Conservation (phyloP, 2,113 vertebrate species). For the Arizona elegans region DNA sequence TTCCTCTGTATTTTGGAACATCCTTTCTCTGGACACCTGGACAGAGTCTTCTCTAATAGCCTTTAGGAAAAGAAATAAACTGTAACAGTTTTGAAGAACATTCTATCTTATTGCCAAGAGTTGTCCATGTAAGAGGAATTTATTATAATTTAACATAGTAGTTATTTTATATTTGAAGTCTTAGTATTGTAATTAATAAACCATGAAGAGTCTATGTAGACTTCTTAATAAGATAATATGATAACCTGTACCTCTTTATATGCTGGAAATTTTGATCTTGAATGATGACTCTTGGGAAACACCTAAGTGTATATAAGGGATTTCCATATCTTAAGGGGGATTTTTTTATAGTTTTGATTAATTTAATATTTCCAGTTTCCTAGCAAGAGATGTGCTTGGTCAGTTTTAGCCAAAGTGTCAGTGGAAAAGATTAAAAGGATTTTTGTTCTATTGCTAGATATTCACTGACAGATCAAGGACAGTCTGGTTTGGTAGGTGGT, state of each 20-base stretch:
- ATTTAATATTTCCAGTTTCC: neutral
- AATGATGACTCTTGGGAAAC: neutral
- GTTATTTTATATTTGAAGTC: neutral
- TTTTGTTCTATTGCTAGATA: neutral
- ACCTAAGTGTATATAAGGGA: neutral
- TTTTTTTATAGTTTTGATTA: neutral
- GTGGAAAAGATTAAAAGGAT: neutral
- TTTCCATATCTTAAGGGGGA: neutral
- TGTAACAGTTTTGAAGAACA: neutral
- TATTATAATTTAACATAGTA: neutral
- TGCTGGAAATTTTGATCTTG: neutral
- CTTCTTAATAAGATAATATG: neutral
- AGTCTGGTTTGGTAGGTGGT: neutral
- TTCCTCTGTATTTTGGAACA: neutral
- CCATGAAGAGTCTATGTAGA: neutral
- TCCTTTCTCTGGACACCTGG: neutral
- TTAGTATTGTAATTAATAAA: neutral
- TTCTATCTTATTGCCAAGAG: neutral
- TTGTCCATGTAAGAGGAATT: neutral
- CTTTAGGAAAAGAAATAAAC: neutral
- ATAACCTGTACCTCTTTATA: neutral
- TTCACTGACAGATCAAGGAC: neutral
- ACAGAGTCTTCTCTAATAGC: neutral
- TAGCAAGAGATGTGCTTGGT: neutral
- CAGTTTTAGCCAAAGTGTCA: neutral